These are phyloP conservation scores for Toxotes chatareus DNA, from an alignment of 2,113 vertebrate genomes.

Conservation along the genomic window DNA sequence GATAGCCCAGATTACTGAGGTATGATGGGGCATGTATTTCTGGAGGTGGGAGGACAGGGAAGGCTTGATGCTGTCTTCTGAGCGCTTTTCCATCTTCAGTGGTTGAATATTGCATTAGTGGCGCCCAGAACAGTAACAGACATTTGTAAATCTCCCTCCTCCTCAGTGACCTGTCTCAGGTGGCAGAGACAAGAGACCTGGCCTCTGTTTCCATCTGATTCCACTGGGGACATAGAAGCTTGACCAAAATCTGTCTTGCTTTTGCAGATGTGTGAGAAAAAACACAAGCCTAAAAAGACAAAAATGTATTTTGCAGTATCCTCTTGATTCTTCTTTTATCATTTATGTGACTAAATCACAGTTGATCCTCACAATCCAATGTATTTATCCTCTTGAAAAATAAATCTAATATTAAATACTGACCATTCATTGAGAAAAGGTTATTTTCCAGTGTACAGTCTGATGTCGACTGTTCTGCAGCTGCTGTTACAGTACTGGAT, in stretches of 20 bases:
- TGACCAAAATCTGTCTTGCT: slow-evolving; percentile 73
- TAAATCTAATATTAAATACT: not conserved
- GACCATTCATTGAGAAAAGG: not conserved
- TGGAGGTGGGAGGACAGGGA: slow-evolving; percentile 62
- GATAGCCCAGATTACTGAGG: slow-evolving; percentile 50
- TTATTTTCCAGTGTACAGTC: not conserved
- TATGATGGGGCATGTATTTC: slow-evolving; percentile 59
- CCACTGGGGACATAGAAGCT: slow-evolving; percentile 63
- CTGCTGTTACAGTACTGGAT: not conserved
- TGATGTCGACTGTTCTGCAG: not conserved
- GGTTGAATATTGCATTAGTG: slow-evolving; percentile 72
- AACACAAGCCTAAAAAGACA: slow-evolving; percentile 6
- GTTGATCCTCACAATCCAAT: not conserved
- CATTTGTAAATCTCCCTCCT: slow-evolving; percentile 65
- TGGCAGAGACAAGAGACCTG: slow-evolving; percentile 67
- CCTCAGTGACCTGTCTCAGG: slow-evolving; percentile 63
- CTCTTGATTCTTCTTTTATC: too few relatives aligned
- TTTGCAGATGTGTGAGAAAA: slow-evolving; percentile 77
- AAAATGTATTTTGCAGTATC: too few relatives aligned
- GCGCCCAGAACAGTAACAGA: slow-evolving; percentile 56
- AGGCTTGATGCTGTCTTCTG: slow-evolving; percentile 47
- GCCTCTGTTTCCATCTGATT: slow-evolving; percentile 81
- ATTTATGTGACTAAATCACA: not conserved
- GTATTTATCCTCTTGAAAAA: not conserved
- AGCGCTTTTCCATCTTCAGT: slow-evolving; percentile 54